A percentile compares a stretch with the other conserved stretches of the same genome.
Evolutionary conservation across 2,888 invertebrate genomes (phyloP).

Genomic region (Chaitophorus viminalis): DNA sequence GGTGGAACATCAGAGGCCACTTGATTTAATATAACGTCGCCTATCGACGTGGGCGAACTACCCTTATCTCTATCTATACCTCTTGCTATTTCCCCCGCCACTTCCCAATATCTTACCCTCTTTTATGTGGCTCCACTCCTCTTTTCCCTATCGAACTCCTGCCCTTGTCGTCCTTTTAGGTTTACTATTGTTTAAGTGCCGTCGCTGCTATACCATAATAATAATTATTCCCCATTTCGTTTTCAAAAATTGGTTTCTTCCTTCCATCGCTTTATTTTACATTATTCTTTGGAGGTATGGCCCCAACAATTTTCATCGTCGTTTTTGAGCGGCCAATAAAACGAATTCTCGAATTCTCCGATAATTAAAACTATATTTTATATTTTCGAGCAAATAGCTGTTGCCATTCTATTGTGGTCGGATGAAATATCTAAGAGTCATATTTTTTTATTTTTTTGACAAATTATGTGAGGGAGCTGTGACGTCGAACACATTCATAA

Average conservation of each 20-base stretch:
- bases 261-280: not conserved
- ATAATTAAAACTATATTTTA: not conserved
- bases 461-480: not conserved
- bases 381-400: not conserved
- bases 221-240: not conserved
- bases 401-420: not conserved
- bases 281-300: not conserved
- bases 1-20: not conserved
- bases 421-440: not conserved
- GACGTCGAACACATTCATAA: not conserved
- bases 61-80: not conserved
- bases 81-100: not conserved
- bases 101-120: too few species aligned
- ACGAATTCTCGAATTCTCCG: not conserved
- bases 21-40: not conserved
- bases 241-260: not conserved
- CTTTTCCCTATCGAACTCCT: not conserved
- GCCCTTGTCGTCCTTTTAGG: not conserved
- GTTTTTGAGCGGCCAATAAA: not conserved
- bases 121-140: too few species aligned
- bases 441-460: not conserved
- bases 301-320: not conserved
- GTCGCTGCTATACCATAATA: not conserved
- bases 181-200: not conserved
- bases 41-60: not conserved